A percentile compares a stretch with the other conserved stretches of the same genome.
These are phyloP conservation scores for Galeopsomyia nigrocyanea DNA, from an alignment of 2,888 invertebrate genomes.

Conservation along the genomic window DNA sequence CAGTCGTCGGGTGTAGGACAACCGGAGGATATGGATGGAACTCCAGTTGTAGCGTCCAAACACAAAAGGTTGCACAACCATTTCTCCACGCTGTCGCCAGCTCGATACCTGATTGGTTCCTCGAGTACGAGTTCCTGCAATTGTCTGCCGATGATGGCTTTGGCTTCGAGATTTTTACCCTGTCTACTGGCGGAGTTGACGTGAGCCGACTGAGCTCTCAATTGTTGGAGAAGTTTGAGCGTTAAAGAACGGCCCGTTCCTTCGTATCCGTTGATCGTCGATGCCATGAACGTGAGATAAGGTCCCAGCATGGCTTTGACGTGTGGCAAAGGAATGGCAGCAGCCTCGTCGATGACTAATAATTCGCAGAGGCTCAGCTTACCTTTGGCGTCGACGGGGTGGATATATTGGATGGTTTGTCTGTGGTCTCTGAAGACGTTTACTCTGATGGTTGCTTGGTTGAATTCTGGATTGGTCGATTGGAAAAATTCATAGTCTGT, in stretches of 20 bases:
- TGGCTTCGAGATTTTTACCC: constrained; percentile 68
- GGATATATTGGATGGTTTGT: constrained; percentile 96
- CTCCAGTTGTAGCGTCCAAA: constrained; percentile 83
- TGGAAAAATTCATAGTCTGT: constrained; percentile 94
- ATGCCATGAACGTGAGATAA: constrained; percentile 94
- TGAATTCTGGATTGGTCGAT: constrained; percentile 95
- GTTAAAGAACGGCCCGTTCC: constrained; percentile 97
- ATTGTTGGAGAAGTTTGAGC: constrained; percentile 92
- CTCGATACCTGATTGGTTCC: constrained; percentile 91
- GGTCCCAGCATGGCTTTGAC: constrained; percentile 92
- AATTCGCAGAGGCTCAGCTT: constrained; percentile 94
- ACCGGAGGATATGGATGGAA: constrained; percentile 77
- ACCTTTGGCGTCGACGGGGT: constrained; percentile 86
- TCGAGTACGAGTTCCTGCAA: constrained; percentile 79
- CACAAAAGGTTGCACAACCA: constrained; percentile 95
- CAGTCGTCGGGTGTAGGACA: constrained; percentile 92
- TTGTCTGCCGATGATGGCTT: constrained; percentile 69
- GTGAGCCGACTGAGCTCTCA: constrained; percentile 75
- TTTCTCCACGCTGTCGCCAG: constrained; percentile 87
- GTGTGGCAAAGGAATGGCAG: constrained; percentile 95
- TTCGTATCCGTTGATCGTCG: constrained; percentile 98
- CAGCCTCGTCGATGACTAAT: constrained; percentile 97
- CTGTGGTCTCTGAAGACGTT: constrained; percentile 92
- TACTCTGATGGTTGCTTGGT: constrained; percentile 94
- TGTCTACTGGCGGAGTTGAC: constrained; percentile 69